phyloP scores from a whole-genome alignment of 1,140 invertebrate species.

The Himalopsyche phryganea region DNA sequence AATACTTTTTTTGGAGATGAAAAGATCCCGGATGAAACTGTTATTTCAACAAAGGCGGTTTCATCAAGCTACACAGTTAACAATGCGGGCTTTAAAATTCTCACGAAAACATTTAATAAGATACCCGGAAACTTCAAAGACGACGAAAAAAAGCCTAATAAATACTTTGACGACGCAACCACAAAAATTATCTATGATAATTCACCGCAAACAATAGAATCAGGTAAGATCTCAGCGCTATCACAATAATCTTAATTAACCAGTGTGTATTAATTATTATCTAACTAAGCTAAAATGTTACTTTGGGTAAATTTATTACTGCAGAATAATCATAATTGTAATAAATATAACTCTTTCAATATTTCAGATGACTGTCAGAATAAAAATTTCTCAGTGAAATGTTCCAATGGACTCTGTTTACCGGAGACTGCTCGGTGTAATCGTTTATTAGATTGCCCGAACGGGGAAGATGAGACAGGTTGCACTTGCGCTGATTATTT shows the following conservation, averaged over 20 bases:
- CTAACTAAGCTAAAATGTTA: not conserved
- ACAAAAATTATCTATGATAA: conserved; percentile 9
- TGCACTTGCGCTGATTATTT: conserved; percentile 77
- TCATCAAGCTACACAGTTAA: conserved; percentile 56
- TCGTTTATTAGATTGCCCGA: conserved; percentile 67
- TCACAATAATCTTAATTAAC: conserved; percentile 2
- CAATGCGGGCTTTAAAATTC: conserved; percentile 61
- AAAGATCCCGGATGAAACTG: conserved; percentile 40
- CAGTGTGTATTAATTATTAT: not conserved
- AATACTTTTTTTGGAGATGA: conserved; percentile 45
- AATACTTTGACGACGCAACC: conserved; percentile 38
- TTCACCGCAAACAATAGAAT: conserved; percentile 15
- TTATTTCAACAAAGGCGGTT: conserved; percentile 58
- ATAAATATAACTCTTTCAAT: not conserved
- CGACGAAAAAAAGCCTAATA: conserved; percentile 45
- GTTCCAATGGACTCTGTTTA: conserved; percentile 65
- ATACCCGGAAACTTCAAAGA: conserved; percentile 46
- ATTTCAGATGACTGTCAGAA: conserved; percentile 47
- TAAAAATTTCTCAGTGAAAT: conserved; percentile 52
- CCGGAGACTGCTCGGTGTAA: conserved; percentile 68
- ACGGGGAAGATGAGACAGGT: conserved; percentile 67
- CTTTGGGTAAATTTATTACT: too few relatives aligned
- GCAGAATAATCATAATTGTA: too few relatives aligned
- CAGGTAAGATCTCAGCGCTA: conserved; percentile 8
- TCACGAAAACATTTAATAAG: conserved; percentile 65